phyloP scores from a whole-genome alignment of 1,140 invertebrate species.

The Drosophila paulistorum region DNA sequence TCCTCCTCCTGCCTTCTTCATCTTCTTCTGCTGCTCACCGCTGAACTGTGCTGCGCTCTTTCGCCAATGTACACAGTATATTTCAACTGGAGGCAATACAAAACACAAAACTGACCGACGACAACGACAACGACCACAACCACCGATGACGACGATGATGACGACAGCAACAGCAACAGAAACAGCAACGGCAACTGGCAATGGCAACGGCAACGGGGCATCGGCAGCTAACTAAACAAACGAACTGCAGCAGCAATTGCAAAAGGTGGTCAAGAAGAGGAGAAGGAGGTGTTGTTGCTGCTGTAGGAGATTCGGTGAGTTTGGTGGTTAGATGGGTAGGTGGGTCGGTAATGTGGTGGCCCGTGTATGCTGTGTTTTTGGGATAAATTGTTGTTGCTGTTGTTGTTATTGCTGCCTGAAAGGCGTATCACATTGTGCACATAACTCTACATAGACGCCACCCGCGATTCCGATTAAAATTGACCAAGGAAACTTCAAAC shows the following conservation, averaged over 20 bases:
- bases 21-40: neutral
- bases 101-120: slow-evolving; percentile 44
- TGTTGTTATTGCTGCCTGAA: neutral
- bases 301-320: neutral
- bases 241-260: slow-evolving; percentile 12
- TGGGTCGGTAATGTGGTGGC: neutral
- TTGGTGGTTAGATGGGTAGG: neutral
- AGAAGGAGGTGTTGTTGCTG: neutral
- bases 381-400: neutral
- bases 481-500: slow-evolving; percentile 15
- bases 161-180: slow-evolving; percentile 11
- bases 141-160: slow-evolving; percentile 32
- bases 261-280: neutral
- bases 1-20: neutral
- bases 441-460: slow-evolving; percentile 9
- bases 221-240: slow-evolving; percentile 21
- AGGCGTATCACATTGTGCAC: slow-evolving; percentile 22
- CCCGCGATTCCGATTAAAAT: slow-evolving; percentile 21
- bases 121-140: slow-evolving; percentile 36
- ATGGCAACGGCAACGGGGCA: neutral
- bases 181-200: neutral
- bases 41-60: neutral
- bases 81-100: slow-evolving; percentile 11
- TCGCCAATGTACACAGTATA: neutral
- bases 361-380: neutral